Base-by-base conservation (phyloP, 2,888 invertebrate species). In the Seira ritae region DNA sequence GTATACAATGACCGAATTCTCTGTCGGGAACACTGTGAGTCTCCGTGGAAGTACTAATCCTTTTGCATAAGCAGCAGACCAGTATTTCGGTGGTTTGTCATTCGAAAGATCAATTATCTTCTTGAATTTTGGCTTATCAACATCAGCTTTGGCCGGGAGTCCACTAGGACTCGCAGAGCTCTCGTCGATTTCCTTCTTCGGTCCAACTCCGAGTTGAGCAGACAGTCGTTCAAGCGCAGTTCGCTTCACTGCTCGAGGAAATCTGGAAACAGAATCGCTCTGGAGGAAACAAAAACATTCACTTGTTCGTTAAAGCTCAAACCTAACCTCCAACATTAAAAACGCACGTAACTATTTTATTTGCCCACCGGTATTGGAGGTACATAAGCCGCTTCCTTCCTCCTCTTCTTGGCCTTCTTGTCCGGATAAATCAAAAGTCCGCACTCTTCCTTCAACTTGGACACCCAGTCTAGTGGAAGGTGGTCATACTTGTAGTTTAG, bases 1-100 rank as follows among this genome's bases (percentile, higher is more conserved):
- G 55, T 67, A 83, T 0, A 85, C 19, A 22, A 80, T 66, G n/a
- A 76, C 83, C 1, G 67, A 15, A 24, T 83, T 80, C n/a, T 76
- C 65, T 12, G 80, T 68, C 0, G 72, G 69, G 19, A 65, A 62
- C 1, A 70, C 0, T 1, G 65, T 55, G 0, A 83, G 50, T 12
- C 71, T 24, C 17, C 85, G 46, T 17, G 79, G 82, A 0, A 76
- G 62, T 19, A 65, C 19, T 1, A 62, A 8, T 46, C 85, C 85
- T 20, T 69, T 65, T 0, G 80, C 68, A n/a, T 60, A 72, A 0
- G 68, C 60, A 0, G 46, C 17, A 15, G 83, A 2, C 85, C 85
- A 85, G 0, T 42, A 0, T 20, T 76, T 62, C 4, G 85, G 85
- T 3, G 85, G 83, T 0, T 69, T 72, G 1, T 65, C 24, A 12